Evolutionary conservation across 2,797 vertebrate genomes (phyloP).

Genomic region (Lepus oiostolus): DNA sequence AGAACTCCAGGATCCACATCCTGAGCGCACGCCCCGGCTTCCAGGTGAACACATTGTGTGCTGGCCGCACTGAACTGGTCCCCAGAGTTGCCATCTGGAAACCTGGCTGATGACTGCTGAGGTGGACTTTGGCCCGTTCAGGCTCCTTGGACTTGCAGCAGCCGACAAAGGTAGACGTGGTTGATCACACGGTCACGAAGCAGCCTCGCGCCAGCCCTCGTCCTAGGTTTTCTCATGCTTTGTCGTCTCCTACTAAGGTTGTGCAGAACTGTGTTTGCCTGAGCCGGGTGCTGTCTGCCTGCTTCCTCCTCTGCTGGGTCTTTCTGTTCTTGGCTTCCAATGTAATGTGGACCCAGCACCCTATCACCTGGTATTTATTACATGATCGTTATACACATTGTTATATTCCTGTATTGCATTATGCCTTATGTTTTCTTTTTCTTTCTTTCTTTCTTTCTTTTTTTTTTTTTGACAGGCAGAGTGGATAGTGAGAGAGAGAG

Average conservation of each 20-base stretch:
- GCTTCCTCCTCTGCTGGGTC: fast-evolving
- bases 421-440: too few species aligned
- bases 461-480: too few species aligned
- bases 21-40: background rate
- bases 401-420: background rate
- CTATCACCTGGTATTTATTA: background rate
- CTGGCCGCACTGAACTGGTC: fast-evolving
- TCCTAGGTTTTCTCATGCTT: background rate
- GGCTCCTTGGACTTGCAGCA: background rate
- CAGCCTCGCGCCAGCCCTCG: background rate
- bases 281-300: too few species aligned
- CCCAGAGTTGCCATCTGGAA: background rate
- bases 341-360: background rate
- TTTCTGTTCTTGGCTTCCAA: background rate
- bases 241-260: background rate
- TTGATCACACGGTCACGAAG: background rate
- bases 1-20: background rate
- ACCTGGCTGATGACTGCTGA: background rate
- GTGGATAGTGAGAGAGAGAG: too few species aligned
- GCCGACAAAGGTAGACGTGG: background rate
- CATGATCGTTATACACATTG: background rate
- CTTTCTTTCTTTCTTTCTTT: too few species aligned
- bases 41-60: background rate
- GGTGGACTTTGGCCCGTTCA: background rate
- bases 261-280: background rate